Evolutionary conservation across 2,113 vertebrate species (phyloP).

Genomic region (Mus musculus): DNA sequence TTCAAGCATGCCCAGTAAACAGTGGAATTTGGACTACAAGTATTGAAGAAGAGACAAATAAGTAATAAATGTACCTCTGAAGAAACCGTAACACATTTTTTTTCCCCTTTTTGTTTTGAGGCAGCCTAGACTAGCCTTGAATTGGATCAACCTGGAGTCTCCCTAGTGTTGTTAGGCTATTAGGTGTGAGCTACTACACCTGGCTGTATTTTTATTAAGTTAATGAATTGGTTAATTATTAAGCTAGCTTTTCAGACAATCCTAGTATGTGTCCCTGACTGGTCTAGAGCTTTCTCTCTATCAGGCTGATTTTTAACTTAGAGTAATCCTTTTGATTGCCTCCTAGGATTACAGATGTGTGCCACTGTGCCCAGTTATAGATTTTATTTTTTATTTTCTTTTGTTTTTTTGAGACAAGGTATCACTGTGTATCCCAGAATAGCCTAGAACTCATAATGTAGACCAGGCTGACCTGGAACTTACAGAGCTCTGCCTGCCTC

Average conservation of each 20-base stretch:
- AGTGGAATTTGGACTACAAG: background rate
- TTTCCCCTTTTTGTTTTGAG: background rate
- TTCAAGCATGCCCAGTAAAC: background rate
- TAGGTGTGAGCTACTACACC: background rate
- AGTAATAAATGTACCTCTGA: conserved; percentile 9
- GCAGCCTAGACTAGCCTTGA: background rate
- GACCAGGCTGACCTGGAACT: background rate
- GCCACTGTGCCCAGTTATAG: background rate
- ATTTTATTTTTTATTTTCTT: background rate
- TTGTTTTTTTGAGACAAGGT: background rate
- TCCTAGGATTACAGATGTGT: background rate
- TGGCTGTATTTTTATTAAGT: background rate
- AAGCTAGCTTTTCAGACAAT: background rate
- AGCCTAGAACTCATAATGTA: background rate
- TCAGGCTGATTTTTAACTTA: background rate
- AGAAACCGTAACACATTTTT: background rate
- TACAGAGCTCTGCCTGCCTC: background rate
- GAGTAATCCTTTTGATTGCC: background rate
- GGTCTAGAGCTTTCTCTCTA: background rate
- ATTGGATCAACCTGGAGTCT: background rate
- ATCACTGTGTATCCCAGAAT: background rate
- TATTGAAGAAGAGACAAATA: background rate
- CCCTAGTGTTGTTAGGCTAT: background rate
- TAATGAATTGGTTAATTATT: background rate
- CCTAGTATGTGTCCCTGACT: background rate